These are phyloP conservation scores for Oreochromis tanganicae DNA, from an alignment of 2,113 vertebrate genomes.

Conservation along the genomic window DNA sequence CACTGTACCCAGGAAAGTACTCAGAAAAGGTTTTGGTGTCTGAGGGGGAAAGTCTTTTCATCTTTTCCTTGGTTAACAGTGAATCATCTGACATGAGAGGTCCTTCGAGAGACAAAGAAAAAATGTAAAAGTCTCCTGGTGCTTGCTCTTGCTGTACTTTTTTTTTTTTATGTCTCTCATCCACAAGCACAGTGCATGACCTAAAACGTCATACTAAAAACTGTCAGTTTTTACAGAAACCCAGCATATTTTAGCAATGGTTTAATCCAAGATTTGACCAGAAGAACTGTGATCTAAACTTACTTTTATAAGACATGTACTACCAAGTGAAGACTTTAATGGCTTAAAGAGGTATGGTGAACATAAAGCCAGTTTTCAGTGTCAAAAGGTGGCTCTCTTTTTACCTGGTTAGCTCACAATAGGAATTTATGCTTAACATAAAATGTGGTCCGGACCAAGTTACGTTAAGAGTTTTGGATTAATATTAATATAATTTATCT, in stretches of 20 bases:
- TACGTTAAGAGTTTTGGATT: not conserved
- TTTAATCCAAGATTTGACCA: not conserved
- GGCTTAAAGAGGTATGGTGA: not conserved
- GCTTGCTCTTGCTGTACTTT: not conserved
- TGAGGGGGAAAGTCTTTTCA: constrained; percentile 6
- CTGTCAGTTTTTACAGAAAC: not conserved
- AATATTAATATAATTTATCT: not conserved
- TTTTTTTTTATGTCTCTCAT: not conserved
- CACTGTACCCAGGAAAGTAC: not conserved
- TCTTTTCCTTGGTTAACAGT: not conserved
- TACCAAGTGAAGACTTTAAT: not conserved
- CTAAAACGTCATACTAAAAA: not conserved
- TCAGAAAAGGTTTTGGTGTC: not conserved
- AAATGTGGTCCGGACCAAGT: not conserved
- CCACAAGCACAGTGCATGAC: not conserved
- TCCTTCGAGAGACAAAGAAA: not conserved
- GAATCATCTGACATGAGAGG: not conserved
- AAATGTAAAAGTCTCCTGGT: not conserved
- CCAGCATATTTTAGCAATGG: not conserved
- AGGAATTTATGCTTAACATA: not conserved
- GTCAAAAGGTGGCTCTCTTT: not conserved
- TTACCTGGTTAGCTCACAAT: not conserved
- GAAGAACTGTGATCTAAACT: not conserved
- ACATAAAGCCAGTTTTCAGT: not conserved
- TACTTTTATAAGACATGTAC: not conserved